Base-by-base conservation (phyloP, 23 tunicate genomes). In the Diplosoma virens region DNA sequence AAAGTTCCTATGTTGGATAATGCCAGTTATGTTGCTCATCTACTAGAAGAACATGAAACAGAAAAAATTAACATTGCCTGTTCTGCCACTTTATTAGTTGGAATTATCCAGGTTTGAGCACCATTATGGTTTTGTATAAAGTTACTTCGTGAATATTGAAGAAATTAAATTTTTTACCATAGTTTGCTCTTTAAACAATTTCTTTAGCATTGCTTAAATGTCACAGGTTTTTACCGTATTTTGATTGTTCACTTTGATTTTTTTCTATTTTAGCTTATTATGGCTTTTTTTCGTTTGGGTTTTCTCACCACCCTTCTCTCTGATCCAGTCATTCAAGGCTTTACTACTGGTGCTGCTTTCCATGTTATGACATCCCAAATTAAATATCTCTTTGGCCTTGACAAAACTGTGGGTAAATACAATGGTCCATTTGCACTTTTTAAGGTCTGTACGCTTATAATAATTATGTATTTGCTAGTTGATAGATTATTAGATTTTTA, bases 281-380 rank as follows among this genome's bases (percentile, higher is more conserved):
- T 92, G 97, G 87, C 83, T 7, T 29, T 80, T 17, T 34, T 85
- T 17, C 79, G 97, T n/a, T 90, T 92, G 76, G 97, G 97, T 1
- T 92, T 92, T 76, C 66, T 92, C 26, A 92, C 97, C 17, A 92
- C 90, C 29, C 53, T 92, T 18, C 80, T 92, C 1, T 82, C 97
- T 16, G 97, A 92, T 68, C 97, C 97, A n/a, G 97, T 92, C 41
- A 88, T 92, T 37, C 97, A 92, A 80, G 97, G 97, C 28, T 92
- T 92, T 66, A 92, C 97, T 0, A 92, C 97, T 0, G 97, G 97
- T 6, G 71, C 97, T 28, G 87, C 97, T 17, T 92, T 92, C 31
- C 97, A 92, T 36, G 92, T 92, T 34, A 37, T 82, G 75, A 80
- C 74, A 31, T 85, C 97, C 37, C 97, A 92, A 73, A 82, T 85